Evolutionary conservation across 64 coral and sea anemone species (phyloP).

Genomic region (Porites australiensis): DNA sequence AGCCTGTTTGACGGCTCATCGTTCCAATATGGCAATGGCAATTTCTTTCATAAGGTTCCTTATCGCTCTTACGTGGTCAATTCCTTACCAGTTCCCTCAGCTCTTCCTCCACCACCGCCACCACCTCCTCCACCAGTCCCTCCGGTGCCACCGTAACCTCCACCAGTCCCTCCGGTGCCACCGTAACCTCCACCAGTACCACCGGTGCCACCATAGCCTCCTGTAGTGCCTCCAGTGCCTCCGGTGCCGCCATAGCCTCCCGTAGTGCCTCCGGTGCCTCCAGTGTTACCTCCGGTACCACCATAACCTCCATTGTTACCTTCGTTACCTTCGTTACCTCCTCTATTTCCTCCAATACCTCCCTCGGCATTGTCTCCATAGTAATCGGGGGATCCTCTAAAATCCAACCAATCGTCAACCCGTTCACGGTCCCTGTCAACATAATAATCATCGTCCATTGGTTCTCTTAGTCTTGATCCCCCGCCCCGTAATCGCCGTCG

Average conservation of each 20-base stretch:
- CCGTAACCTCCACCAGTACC: background rate
- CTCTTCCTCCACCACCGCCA: conserved; percentile 13
- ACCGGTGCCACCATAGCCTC: background rate
- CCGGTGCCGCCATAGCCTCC: background rate
- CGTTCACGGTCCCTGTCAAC: background rate
- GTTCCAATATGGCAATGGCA: too few species aligned
- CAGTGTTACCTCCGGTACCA: background rate
- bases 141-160: background rate
- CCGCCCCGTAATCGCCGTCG: background rate
- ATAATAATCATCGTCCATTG: background rate
- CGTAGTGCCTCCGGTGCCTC: background rate
- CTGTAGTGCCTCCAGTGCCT: background rate
- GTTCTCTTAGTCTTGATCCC: background rate
- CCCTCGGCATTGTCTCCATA: background rate
- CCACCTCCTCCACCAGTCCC: background rate
- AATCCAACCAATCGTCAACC: conserved; percentile 29
- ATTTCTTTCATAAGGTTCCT: too few species aligned
- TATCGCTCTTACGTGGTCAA: too few species aligned
- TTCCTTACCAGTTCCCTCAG: conserved; percentile 45
- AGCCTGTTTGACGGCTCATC: too few species aligned
- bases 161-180: background rate
- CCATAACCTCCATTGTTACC: background rate
- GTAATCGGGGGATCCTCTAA: conserved; percentile 19
- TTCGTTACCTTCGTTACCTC: background rate
- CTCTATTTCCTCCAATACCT: background rate